Base-by-base conservation (phyloP, 2,113 vertebrate species). In the Rissa tridactyla region DNA sequence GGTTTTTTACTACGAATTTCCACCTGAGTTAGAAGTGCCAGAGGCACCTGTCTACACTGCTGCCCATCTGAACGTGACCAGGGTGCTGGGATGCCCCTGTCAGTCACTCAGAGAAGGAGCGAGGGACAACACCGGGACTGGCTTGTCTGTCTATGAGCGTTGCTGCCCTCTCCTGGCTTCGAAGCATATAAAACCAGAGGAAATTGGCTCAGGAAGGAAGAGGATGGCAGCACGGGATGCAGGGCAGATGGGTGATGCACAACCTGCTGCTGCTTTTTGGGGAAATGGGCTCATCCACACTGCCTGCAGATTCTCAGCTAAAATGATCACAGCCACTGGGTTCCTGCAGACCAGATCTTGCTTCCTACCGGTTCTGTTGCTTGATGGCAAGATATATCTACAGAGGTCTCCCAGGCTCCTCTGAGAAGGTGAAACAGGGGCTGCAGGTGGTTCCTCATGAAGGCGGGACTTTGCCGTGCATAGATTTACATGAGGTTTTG, bases 101-200 rank as follows among this genome's bases (percentile, higher is more conserved):
- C 38, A 10, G 42, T 10, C 38, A 1, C 1, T 2, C 13, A 1
- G 60, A 20, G 22, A 32, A 71, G 40, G 46, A 86, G 32, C 3
- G 0, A 3, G 12, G 17, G 7, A 26, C 7, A 23, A 52, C 38
- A 16, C 10, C 0, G 3, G 5, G 5, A 1, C 49, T 1, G 16
- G 4, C 3, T 46, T 6, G 29, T 16, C 57, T 82, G 80, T 88
- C n/a, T 70, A 0, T 51, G 89, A 85, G 66, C 96, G 27, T 77
- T 97, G 97, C 97, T 97, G 96, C 96, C 96, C 95, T 96, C 96
- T 97, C 38, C 92, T 77, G 97, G 97, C n/a, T 51, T 38, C 69
- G 7, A 8, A 19, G 40, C 12, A 30, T 21, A 77, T 27, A 29
- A 66, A 86, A 38, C 15, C 69, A 6, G 20, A 22, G 8, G 40